These are phyloP conservation scores for Ciconia nigra DNA, from an alignment of 2,797 vertebrate genomes.

Conservation along the genomic window DNA sequence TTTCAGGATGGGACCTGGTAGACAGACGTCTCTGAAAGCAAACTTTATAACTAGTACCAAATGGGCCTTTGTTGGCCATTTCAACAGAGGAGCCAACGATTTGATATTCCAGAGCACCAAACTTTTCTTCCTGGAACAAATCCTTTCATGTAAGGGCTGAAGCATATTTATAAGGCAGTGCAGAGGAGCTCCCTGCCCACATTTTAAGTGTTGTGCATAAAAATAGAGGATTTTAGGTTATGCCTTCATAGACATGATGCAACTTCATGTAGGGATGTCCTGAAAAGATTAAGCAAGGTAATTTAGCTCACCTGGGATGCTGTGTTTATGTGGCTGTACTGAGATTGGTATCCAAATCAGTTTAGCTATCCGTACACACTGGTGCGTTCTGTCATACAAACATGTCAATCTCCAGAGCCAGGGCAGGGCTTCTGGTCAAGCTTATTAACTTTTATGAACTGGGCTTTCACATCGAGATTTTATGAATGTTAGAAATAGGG, in stretches of 20 bases:
- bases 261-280: neutral
- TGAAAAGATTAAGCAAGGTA: neutral
- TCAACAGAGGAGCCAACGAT: neutral
- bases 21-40: neutral
- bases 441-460: neutral
- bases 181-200: neutral
- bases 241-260: accelerated
- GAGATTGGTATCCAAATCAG: neutral
- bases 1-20: neutral
- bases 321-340: neutral
- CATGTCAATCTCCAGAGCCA: neutral
- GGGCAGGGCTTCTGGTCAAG: neutral
- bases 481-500: neutral
- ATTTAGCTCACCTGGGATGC: neutral
- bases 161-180: neutral
- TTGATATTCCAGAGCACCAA: neutral
- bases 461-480: neutral
- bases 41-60: neutral
- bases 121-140: neutral
- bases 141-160: neutral
- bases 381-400: neutral
- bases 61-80: neutral
- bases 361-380: neutral
- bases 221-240: neutral
- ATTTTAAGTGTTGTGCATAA: neutral